phyloP scores from a whole-genome alignment of 2,888 invertebrate genomes.

The Megastigmus dorsalis region DNA sequence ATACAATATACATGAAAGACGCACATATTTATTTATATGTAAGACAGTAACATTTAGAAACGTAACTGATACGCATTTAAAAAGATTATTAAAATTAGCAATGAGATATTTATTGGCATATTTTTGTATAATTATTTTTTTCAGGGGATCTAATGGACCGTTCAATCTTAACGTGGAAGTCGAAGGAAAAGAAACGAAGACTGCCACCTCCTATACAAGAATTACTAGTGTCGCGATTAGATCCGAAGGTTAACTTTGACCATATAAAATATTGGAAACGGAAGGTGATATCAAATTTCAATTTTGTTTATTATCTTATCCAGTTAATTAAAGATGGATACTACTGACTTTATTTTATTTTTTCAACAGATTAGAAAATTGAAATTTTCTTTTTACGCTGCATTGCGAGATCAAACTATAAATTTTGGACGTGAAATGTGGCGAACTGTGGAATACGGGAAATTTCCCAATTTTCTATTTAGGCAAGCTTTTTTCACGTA shows the following conservation, averaged over 20 bases:
- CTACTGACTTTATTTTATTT: conserved; percentile 36
- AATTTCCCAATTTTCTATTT: conserved; percentile 64
- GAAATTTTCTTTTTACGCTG: conserved; percentile 60
- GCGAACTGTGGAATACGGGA: conserved; percentile 66
- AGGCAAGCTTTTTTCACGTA: conserved; percentile 69
- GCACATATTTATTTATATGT: no score
- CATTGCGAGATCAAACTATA: conserved; percentile 63
- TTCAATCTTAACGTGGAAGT: conserved; percentile 58
- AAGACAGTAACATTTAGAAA: no score
- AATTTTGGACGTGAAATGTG: conserved; percentile 61
- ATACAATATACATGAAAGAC: no score
- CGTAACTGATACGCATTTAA: no score
- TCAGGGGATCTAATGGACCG: conserved; percentile 58
- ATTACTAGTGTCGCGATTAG: no score
- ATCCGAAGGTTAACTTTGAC: conserved; percentile 61
- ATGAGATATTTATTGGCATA: no score
- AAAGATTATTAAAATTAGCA: not conserved
- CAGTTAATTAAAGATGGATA: not conserved
- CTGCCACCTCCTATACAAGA: no score
- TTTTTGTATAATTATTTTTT: not conserved
- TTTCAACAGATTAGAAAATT: conserved; percentile 60
- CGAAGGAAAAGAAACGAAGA: conserved; percentile 44
- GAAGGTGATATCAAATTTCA: conserved; percentile 58
- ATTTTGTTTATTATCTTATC: not conserved
- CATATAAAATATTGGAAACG: conserved; percentile 54